A percentile compares a stretch with the other conserved stretches of the same genome.
These are phyloP conservation scores for Rhinella marina DNA, from an alignment of 2,797 vertebrate genomes.

Conservation along the genomic window DNA sequence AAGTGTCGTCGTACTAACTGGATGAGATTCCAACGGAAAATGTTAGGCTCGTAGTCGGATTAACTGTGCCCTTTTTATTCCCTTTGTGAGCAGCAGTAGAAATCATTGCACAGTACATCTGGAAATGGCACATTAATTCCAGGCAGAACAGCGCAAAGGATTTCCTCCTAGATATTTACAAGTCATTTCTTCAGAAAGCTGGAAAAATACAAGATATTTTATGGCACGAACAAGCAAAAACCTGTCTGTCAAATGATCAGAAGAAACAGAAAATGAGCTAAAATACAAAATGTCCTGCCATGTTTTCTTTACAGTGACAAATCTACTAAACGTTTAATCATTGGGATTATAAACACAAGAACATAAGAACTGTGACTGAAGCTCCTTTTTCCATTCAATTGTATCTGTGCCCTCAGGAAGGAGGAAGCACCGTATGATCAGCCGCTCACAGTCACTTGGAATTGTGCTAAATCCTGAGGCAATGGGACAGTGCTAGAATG, in stretches of 20 bases:
- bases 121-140: conserved; percentile 13
- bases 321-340: not conserved
- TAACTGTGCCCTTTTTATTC: conserved; percentile 27
- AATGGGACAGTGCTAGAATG: not conserved
- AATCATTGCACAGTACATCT: conserved; percentile 5
- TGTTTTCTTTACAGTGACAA: not conserved
- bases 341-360: not conserved
- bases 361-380: not conserved
- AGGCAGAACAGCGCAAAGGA: not conserved
- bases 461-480: not conserved
- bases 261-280: not conserved
- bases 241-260: not conserved
- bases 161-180: not conserved
- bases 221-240: not conserved
- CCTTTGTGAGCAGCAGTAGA: not conserved
- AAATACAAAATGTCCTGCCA: conserved; percentile 3
- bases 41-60: not conserved
- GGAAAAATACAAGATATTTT: not conserved
- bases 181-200: not conserved
- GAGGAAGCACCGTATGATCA: not conserved
- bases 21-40: not conserved
- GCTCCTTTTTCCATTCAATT: not conserved
- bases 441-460: not conserved
- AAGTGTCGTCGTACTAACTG: not conserved
- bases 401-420: not conserved